Evolutionary conservation across 1,140 invertebrate genomes (phyloP).

Genomic region (Drosophila obscura): DNA sequence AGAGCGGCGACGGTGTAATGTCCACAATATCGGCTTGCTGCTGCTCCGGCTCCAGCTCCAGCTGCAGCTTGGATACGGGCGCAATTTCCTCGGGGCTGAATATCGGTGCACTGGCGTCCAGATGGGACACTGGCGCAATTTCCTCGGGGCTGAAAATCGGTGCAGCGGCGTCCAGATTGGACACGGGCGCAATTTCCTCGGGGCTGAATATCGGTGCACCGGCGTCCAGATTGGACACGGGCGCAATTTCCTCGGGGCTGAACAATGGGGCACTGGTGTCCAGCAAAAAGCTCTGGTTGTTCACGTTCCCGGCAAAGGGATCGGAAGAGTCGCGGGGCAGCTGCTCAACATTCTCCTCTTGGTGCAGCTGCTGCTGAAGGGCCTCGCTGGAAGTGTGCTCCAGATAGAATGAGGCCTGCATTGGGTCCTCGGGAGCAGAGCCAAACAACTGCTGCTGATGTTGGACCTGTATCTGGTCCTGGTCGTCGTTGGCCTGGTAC

Average conservation of each 20-base stretch:
- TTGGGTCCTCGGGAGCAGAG: slow-evolving; percentile 50
- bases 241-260: slow-evolving; percentile 30
- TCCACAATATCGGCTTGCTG: slow-evolving; percentile 62
- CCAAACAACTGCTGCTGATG: slow-evolving; percentile 42
- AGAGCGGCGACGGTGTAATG: slow-evolving; percentile 68
- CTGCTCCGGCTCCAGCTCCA: slow-evolving; percentile 53
- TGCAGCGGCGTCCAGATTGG: slow-evolving; percentile 44
- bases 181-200: slow-evolving; percentile 18
- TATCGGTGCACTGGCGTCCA: slow-evolving; percentile 25
- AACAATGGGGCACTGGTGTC: slow-evolving; percentile 66
- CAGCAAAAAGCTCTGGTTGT: slow-evolving; percentile 52
- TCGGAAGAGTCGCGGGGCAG: slow-evolving; percentile 9
- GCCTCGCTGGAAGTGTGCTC: slow-evolving; percentile 67
- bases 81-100: slow-evolving; percentile 8
- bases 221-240: slow-evolving; percentile 51
- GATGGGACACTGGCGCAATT: slow-evolving; percentile 35
- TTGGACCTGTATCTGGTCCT: slow-evolving; percentile 27
- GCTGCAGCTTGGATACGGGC: slow-evolving; percentile 41
- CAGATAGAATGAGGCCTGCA: slow-evolving; percentile 77
- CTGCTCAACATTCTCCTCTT: not conserved
- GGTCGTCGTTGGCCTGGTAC: slow-evolving; percentile 9
- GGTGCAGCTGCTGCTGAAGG: slow-evolving; percentile 10
- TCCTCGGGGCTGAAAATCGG: slow-evolving; percentile 2
- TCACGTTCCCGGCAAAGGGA: slow-evolving; percentile 6
- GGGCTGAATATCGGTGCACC: slow-evolving; percentile 2